A percentile compares a stretch with the other conserved stretches of the same genome.
phyloP scores from a whole-genome alignment of 1,140 invertebrate species.

The Panulirus ornatus region DNA sequence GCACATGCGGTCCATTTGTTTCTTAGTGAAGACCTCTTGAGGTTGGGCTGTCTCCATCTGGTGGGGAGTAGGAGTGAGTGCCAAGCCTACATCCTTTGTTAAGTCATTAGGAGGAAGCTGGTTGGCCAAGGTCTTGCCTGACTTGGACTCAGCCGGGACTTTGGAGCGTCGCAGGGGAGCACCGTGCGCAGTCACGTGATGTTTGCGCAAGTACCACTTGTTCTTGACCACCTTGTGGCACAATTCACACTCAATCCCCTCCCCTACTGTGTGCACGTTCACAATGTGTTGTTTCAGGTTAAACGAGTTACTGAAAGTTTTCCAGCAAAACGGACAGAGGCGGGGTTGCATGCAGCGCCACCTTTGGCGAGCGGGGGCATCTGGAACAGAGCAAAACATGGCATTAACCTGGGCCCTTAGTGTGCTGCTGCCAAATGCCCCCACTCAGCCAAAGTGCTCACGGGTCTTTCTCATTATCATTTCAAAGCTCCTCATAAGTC shows the following conservation, averaged over 20 bases:
- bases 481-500: conserved; percentile 41
- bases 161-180: conserved; percentile 76
- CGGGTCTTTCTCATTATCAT: conserved; percentile 48
- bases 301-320: conserved; percentile 77
- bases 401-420: conserved; percentile 72
- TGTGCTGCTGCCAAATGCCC: conserved; percentile 73
- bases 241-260: conserved; percentile 80
- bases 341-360: conserved; percentile 77
- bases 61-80: conserved; percentile 62
- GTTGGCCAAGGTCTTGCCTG: conserved; percentile 53
- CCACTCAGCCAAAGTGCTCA: conserved; percentile 70
- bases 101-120: conserved; percentile 47
- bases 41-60: conserved; percentile 62
- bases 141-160: conserved; percentile 56
- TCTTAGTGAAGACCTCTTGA: conserved; percentile 71
- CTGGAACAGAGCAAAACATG: conserved; percentile 75
- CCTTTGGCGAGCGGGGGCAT: conserved; percentile 75
- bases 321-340: conserved; percentile 77
- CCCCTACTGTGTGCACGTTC: conserved; percentile 85
- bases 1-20: conserved; percentile 72
- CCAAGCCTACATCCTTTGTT: conserved; percentile 54
- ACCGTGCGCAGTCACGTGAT: conserved; percentile 76
- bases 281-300: conserved; percentile 83
- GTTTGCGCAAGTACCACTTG: conserved; percentile 77
- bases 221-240: conserved; percentile 77